phyloP scores from a whole-genome alignment of 2,797 vertebrate species.

The Ficedula albicollis region DNA sequence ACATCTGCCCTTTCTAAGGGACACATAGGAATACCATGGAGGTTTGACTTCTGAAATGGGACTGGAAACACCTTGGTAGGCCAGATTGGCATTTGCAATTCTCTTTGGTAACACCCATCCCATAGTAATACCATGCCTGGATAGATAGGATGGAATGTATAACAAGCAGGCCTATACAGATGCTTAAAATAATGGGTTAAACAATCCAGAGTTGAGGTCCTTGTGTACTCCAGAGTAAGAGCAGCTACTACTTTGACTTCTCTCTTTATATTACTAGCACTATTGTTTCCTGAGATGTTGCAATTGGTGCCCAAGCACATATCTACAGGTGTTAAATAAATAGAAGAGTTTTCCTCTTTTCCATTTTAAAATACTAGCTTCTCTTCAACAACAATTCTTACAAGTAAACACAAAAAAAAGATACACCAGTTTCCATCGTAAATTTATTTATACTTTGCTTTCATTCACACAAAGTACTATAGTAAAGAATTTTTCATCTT shows the following conservation, averaged over 20 bases:
- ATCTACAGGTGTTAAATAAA: background rate
- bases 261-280: background rate
- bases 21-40: accelerated
- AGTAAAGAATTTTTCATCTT: constrained; percentile 45
- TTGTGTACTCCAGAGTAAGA: background rate
- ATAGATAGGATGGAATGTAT: background rate
- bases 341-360: background rate
- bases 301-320: background rate
- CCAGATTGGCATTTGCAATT: background rate
- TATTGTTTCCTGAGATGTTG: background rate
- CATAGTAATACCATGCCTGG: background rate
- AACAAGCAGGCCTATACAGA: background rate
- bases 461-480: background rate
- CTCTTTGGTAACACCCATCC: background rate
- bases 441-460: background rate
- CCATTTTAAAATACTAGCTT: background rate
- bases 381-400: background rate
- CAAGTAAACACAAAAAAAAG: background rate
- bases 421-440: background rate
- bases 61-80: background rate
- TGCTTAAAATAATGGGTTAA: background rate
- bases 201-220: background rate
- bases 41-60: background rate
- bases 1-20: background rate
- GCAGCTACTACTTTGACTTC: background rate